Conservation (phyloP, 1,140 invertebrate species). For the Plectrocnemia conspersa region DNA sequence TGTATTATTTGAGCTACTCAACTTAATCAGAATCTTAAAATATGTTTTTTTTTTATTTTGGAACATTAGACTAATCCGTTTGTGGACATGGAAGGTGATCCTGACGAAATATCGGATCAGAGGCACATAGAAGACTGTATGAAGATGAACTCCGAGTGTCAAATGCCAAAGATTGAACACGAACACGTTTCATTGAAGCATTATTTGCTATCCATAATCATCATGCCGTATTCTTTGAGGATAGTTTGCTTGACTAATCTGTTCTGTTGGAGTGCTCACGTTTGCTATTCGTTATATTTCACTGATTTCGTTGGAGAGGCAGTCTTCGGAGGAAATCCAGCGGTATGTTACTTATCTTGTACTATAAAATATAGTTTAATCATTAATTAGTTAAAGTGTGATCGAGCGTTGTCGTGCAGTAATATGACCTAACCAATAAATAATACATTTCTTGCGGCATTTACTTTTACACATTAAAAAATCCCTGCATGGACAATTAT, state of each 20-base stretch:
- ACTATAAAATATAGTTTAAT: conserved; percentile 2
- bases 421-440: too few species aligned
- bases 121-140: conserved; percentile 40
- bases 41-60: too few species aligned
- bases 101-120: too few species aligned
- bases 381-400: not conserved
- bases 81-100: conserved; percentile 30
- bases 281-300: conserved; percentile 95
- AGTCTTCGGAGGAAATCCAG: conserved; percentile 88
- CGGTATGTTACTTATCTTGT: too few species aligned
- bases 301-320: conserved; percentile 96
- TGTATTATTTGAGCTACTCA: too few species aligned
- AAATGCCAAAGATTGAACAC: conserved; percentile 39
- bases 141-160: conserved; percentile 17
- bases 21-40: too few species aligned
- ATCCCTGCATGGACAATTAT: too few species aligned
- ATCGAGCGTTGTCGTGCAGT: too few species aligned
- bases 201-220: conserved; percentile 83
- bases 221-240: conserved; percentile 81
- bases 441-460: too few species aligned
- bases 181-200: conserved; percentile 56
- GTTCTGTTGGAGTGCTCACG: conserved; percentile 97
- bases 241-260: conserved; percentile 90
- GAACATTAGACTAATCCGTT: conserved; percentile 11
- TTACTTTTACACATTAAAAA: too few species aligned